Base-by-base conservation (phyloP, 1,140 invertebrate genomes). In the Ephestia elutella region DNA sequence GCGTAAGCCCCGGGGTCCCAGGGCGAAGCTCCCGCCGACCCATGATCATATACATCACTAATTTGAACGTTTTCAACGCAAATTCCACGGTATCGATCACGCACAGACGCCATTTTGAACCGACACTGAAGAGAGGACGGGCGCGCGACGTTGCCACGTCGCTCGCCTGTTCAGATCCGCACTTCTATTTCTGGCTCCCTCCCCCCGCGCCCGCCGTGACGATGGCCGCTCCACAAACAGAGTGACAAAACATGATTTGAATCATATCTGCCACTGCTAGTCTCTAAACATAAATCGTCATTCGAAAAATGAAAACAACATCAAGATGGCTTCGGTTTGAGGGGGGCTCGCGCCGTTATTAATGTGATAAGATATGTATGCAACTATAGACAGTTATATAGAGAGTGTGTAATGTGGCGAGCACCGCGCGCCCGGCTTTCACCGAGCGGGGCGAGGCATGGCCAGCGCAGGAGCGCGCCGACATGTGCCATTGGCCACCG, bases 31-130 rank as follows among this genome's bases (percentile, higher is more conserved):
- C 71, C 73, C 67, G 70, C 80, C 80, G 77, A 84, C 78, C 78
- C 73, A 80, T 80, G 73, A 82, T 74, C 71, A 77, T 68, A 78
- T 79, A 73, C 68, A 82, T 81, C 85, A 86, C 83, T 80, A 75
- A 78, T 78, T 78, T 75, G 75, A 73, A 68, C 80, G 82, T 88
- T 86, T 84, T 71, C 69, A 76, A 80, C 79, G 65, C 62, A 75
- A 81, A 77, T 83, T 78, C 71, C 86, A 85, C 82, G 68, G 80
- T 86, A 88, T 88, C 78, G 86, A 88, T 88, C 86, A 88, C 86
- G 74, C 86, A 86, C 83, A 79, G 77, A 71, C 86, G 86, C 86
- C 86, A 88, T 88, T 86, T 88, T 88, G 85, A 82, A 82, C 80
- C 78, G 81, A 86, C 83, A 87, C 85, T 87, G 78, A 86, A 64